These are phyloP conservation scores for Diploscapter pachys DNA, from an alignment of 1,140 invertebrate species.

Conservation along the genomic window DNA sequence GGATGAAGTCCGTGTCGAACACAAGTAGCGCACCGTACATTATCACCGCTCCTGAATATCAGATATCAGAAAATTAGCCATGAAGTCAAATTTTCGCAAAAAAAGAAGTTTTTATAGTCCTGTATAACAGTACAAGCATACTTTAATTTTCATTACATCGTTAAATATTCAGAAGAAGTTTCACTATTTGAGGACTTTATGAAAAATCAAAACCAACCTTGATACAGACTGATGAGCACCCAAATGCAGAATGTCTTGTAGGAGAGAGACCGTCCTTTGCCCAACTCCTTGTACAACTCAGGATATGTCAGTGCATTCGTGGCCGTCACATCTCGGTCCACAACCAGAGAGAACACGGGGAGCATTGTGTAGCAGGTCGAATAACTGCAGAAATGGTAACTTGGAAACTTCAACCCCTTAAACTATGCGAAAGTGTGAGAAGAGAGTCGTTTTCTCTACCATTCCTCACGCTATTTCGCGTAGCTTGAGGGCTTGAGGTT, in stretches of 20 bases:
- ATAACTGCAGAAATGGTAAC: slow-evolving; percentile 67
- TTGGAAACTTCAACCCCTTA: no score
- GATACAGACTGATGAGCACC: slow-evolving; percentile 97
- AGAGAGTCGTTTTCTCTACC: no score
- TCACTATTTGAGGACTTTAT: no score
- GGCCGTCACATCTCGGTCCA: slow-evolving; percentile 92
- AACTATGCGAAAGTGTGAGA: no score
- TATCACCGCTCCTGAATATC: slow-evolving; percentile 82
- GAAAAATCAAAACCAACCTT: slow-evolving; percentile 69
- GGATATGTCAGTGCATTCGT: slow-evolving; percentile 89
- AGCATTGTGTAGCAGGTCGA: slow-evolving; percentile 99
- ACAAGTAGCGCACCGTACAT: slow-evolving; percentile 96
- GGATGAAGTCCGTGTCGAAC: slow-evolving; percentile 97
- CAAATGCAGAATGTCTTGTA: slow-evolving; percentile 99
- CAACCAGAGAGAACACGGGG: slow-evolving; percentile 86
- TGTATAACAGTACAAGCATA: no score
- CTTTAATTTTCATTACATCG: no score
- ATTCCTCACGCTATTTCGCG: no score
- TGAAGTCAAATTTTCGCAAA: no score
- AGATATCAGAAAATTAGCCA: background rate
- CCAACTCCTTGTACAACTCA: slow-evolving; percentile 93
- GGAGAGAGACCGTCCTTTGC: slow-evolving; percentile 73
- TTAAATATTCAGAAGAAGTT: no score
- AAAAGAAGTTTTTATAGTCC: no score
- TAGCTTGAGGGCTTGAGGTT: no score